Evolutionary conservation across 2,113 vertebrate genomes (phyloP).

Genomic region (Lophius piscatorius): DNA sequence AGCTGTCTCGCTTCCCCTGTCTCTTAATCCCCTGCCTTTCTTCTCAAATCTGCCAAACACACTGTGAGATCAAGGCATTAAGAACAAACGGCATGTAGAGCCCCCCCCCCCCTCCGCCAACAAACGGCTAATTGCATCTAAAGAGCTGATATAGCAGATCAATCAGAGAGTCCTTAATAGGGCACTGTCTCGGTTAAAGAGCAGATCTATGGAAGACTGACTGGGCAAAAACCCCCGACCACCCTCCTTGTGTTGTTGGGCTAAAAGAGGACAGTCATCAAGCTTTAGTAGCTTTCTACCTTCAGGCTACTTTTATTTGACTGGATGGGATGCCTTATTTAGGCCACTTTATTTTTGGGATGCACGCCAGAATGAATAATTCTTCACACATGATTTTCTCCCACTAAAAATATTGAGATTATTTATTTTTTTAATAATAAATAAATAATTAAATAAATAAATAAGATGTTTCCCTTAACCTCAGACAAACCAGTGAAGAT

Average conservation of each 20-base stretch:
- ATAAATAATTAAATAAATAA: too few relatives aligned
- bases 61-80: too few relatives aligned
- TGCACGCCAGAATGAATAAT: conserved; percentile 1
- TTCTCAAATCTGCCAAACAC: conserved; percentile 45
- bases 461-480: too few relatives aligned
- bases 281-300: not conserved
- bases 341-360: conserved; percentile 7
- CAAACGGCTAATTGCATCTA: too few relatives aligned
- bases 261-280: not conserved
- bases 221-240: conserved; percentile 4
- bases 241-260: not conserved
- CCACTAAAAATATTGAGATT: too few relatives aligned
- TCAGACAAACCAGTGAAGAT: too few relatives aligned
- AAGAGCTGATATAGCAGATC: conserved; percentile 68
- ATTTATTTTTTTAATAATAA: too few relatives aligned
- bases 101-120: too few relatives aligned
- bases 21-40: conserved; percentile 50
- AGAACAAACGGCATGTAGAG: too few relatives aligned
- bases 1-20: too few relatives aligned
- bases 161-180: conserved; percentile 60
- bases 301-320: not conserved
- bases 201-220: too few relatives aligned
- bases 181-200: conserved; percentile 45
- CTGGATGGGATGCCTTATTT: not conserved
- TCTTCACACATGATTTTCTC: conserved; percentile 17